Evolutionary conservation across 2,797 vertebrate genomes (phyloP).

Genomic region (Acanthurus leucopareius): DNA sequence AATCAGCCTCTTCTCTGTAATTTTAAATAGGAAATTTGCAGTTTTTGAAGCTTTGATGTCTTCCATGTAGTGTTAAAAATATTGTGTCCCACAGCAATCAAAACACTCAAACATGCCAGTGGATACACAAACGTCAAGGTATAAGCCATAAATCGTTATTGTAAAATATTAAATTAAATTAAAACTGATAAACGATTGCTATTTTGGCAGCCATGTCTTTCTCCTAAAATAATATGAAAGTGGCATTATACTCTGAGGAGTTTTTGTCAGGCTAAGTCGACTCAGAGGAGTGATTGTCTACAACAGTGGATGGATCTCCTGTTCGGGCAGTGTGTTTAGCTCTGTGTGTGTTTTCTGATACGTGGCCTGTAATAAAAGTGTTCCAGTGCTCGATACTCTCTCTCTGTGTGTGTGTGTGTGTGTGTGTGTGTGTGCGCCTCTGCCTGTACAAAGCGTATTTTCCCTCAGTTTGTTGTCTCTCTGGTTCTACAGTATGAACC

Average conservation of each 20-base stretch:
- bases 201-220: not conserved
- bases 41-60: slow-evolving; percentile 8
- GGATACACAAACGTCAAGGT: not conserved
- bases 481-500: slow-evolving; percentile 13
- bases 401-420: slow-evolving; percentile 16
- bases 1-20: slow-evolving; percentile 1
- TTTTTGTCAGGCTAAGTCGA: not conserved
- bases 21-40: slow-evolving; percentile 18
- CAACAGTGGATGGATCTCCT: slow-evolving; percentile 30
- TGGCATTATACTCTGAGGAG: not conserved
- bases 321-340: slow-evolving; percentile 59
- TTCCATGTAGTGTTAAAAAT: slow-evolving; percentile 13
- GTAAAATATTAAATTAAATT: not conserved
- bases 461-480: slow-evolving; percentile 17
- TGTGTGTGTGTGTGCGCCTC: slow-evolving; percentile 27
- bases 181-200: not conserved
- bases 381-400: slow-evolving; percentile 29
- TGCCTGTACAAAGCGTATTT: slow-evolving; percentile 41
- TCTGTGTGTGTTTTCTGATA: slow-evolving; percentile 38
- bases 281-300: slow-evolving; percentile 1
- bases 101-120: not conserved
- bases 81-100: not conserved
- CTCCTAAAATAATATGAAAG: not conserved
- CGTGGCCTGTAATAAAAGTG: slow-evolving; percentile 43
- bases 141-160: slow-evolving; percentile 6